Evolutionary conservation across 2,113 vertebrate genomes (phyloP).

Genomic region (Clarias magur): DNA sequence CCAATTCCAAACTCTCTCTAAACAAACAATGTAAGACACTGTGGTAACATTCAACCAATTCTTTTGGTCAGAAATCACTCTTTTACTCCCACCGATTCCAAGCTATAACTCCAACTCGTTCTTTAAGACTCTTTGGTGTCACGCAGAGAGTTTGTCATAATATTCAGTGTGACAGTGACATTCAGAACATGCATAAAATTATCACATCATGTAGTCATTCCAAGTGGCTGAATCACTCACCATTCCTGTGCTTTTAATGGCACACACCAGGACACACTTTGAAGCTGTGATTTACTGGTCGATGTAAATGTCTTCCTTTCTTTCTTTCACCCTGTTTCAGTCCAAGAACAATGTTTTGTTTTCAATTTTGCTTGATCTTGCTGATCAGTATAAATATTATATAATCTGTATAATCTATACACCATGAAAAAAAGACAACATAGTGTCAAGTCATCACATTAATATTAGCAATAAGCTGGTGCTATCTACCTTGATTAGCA

Average conservation of each 20-base stretch:
- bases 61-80: background rate
- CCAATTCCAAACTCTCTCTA: background rate
- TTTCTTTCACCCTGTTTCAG: constrained; percentile 8
- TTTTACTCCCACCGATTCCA: background rate
- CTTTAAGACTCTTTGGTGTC: background rate
- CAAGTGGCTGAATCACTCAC: background rate
- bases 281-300: constrained; percentile 22
- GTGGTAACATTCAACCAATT: background rate
- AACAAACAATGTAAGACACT: background rate
- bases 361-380: constrained; percentile 14
- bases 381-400: background rate
- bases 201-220: constrained; percentile 12
- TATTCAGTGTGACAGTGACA: constrained; percentile 30
- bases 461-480: background rate
- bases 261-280: constrained; percentile 22
- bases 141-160: constrained; percentile 17
- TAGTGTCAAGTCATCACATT: background rate
- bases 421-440: background rate
- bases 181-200: constrained; percentile 38
- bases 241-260: constrained; percentile 27
- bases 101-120: background rate
- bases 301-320: constrained; percentile 4
- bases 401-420: background rate
- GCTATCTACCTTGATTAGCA: constrained; percentile 5
- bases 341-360: constrained; percentile 1